phyloP scores from a whole-genome alignment of 2,888 invertebrate genomes.

The Rhingia rostrata region DNA sequence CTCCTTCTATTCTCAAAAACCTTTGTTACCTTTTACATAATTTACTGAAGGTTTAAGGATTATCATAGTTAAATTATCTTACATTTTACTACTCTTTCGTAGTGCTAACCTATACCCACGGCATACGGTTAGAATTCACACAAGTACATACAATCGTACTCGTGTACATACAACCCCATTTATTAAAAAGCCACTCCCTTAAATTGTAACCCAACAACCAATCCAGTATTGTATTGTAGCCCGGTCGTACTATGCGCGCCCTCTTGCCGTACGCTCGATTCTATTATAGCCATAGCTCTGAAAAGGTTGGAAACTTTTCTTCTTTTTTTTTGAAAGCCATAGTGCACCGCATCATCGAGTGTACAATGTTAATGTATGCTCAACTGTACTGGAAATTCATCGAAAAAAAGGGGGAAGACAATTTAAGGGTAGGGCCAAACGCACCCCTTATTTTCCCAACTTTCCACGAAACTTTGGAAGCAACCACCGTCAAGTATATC shows the following conservation, averaged over 20 bases:
- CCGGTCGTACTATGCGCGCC: conserved; percentile 57
- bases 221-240: conserved; percentile 75
- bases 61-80: conserved; percentile 68
- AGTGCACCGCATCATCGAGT: neutral
- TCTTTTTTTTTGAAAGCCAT: conserved; percentile 31
- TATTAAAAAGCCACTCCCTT: conserved; percentile 71
- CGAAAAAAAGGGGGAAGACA: conserved; percentile 52
- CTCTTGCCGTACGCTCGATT: conserved; percentile 23
- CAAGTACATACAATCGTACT: neutral
- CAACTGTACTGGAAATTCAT: conserved; percentile 42
- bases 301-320: conserved; percentile 44
- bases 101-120: conserved; percentile 43
- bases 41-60: conserved; percentile 59
- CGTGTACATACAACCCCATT: conserved; percentile 51
- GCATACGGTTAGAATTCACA: neutral
- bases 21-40: conserved; percentile 60
- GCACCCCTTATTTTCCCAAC: conserved; percentile 56
- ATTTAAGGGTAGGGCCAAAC: conserved; percentile 72
- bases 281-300: conserved; percentile 35
- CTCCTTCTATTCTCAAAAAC: conserved; percentile 1
- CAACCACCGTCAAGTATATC: conserved; percentile 29
- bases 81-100: conserved; percentile 38
- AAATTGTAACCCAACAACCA: conserved; percentile 76
- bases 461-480: conserved; percentile 49
- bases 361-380: conserved; percentile 7